Evolutionary conservation across 2,797 vertebrate genomes (phyloP), one percentile per base, ranked within the genome.

Genomic region (Acridotheres tristis): DNA sequence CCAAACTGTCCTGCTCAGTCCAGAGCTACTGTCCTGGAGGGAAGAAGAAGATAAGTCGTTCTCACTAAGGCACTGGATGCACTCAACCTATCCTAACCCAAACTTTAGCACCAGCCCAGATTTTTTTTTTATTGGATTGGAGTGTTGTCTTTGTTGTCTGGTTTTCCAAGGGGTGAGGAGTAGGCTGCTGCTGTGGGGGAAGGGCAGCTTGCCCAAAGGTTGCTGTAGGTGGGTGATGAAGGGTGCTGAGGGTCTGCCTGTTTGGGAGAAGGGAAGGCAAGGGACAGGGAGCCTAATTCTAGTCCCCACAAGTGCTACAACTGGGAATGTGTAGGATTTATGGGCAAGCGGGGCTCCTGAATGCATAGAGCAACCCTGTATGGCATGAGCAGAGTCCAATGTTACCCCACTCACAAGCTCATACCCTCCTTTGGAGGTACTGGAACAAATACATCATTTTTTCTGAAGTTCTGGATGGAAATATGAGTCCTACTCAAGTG

Each of bases 381-480:
- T 30, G n/a, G 42, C 48, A 5, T 3, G 5, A 42, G 72, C 51
- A 11, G 78, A 21, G 16, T 40, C 63, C 68, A 42, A 0, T 0
- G 0, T 71, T 85, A 57, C 40, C 88, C 42, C 18, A 12, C 12
- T 6, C 6, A 7, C 1, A 0, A 0, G 2, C 26, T 29, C 23
- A 1, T 29, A 22, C 6, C 1, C 51, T 59, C 36, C 55, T 81
- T 65, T 68, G 80, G 66, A 90, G 42, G 22, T 45, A 10, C 32
- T 72, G 66, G 17, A 69, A 30, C 16, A 43, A 86, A 72, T 19
- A 36, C 5, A 3, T 27, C 4, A 3, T 1, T n/a, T 42, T 51
- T 58, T 29, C 34, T 62, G 50, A 84, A 72, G 32, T 77, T 90
- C 16, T 66, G 47, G 38, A 17, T 26, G n/a, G 63, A 81, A 68